phyloP scores from a whole-genome alignment of 35 echinoderm and acorn worm species.

The Ophiothrix spiculata region DNA sequence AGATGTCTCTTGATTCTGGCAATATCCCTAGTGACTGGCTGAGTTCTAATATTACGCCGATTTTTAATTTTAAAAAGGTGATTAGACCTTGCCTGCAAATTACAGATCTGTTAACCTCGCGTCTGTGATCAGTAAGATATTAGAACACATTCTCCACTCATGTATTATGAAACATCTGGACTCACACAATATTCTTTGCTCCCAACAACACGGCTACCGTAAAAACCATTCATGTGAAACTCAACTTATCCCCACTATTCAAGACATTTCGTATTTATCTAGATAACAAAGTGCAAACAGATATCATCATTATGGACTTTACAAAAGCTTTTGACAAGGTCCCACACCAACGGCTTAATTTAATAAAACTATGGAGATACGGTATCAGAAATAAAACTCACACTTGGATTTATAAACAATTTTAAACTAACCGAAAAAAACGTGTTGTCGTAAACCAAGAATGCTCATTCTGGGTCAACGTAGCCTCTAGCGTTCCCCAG shows the following conservation, averaged over 20 bases:
- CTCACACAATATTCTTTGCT: neutral
- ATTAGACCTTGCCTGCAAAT: neutral
- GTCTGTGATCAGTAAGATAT: neutral
- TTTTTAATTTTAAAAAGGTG: conserved; percentile 30
- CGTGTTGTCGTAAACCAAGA: neutral
- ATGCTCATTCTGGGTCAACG: neutral
- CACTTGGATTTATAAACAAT: conserved; percentile 12
- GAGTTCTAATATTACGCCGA: neutral
- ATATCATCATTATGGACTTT: no score
- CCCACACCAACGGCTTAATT: conserved; percentile 13
- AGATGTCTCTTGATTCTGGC: conserved; percentile 3
- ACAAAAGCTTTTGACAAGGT: conserved; percentile 42
- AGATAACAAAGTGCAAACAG: neutral
- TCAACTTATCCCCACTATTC: neutral
- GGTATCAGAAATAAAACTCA: neutral
- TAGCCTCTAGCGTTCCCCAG: neutral
- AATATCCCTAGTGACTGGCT: neutral
- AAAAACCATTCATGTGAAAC: neutral
- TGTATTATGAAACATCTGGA: neutral
- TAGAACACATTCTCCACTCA: conserved; percentile 12
- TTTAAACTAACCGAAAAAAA: neutral
- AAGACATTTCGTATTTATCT: neutral
- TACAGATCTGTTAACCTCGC: neutral
- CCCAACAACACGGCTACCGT: neutral
- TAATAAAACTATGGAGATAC: neutral